phyloP scores from a whole-genome alignment of 2,888 invertebrate species.

The Nebria brevicollis region DNA sequence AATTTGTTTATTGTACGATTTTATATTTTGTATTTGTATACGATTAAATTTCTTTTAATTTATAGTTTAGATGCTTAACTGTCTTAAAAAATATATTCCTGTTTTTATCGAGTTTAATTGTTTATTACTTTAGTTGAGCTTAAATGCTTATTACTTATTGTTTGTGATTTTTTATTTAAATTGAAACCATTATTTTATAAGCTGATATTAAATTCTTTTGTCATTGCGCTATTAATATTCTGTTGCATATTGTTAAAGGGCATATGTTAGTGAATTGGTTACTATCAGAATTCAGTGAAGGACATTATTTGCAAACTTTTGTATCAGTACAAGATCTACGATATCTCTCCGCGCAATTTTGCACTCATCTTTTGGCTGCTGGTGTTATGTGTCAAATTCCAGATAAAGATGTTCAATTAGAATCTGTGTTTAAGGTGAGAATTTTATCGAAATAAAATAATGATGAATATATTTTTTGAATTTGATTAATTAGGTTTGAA shows the following conservation, averaged over 20 bases:
- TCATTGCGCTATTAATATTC: neutral
- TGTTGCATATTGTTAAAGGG: constrained; percentile 67
- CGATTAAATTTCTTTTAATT: too few relatives aligned
- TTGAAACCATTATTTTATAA: constrained; percentile 10
- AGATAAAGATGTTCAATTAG: constrained; percentile 76
- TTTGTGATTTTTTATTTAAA: too few relatives aligned
- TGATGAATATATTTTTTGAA: neutral
- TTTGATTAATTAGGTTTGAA: neutral
- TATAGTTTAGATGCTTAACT: too few relatives aligned
- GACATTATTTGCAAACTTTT: constrained; percentile 71
- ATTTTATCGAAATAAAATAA: neutral
- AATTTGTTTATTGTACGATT: neutral
- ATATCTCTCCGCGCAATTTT: constrained; percentile 82
- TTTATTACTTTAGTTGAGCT: too few relatives aligned
- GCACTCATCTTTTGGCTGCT: constrained; percentile 86
- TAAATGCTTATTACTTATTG: too few relatives aligned
- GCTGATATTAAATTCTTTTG: constrained; percentile 2
- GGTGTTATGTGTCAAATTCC: constrained; percentile 85
- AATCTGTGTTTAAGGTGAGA: constrained; percentile 77
- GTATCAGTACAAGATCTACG: constrained; percentile 78
- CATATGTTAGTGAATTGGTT: constrained; percentile 94
- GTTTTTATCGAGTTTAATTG: too few relatives aligned
- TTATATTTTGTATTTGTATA: neutral
- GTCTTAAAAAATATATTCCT: too few relatives aligned
- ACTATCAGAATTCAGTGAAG: constrained; percentile 79